phyloP scores from a whole-genome alignment of 2,113 vertebrate genomes.

The Baryphthengus martii region DNA sequence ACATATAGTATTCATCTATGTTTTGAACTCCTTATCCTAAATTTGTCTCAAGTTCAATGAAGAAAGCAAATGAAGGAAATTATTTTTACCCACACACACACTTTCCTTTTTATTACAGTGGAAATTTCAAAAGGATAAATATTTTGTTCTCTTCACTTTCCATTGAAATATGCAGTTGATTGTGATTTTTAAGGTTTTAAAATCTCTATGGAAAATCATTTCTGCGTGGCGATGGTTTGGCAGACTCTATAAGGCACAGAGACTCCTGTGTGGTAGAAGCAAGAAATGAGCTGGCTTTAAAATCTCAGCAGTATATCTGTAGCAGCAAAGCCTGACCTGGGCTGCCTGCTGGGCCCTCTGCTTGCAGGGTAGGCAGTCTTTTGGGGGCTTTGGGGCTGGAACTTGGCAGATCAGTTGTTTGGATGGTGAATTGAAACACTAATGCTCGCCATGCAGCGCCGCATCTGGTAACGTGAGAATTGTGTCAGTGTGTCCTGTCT shows the following conservation, averaged over 20 bases:
- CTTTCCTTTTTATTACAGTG: not conserved
- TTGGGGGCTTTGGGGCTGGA: not conserved
- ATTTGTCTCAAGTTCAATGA: not conserved
- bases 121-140: not conserved
- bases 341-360: fast-evolving
- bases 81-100: not conserved
- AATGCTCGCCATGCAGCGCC: not conserved
- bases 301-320: not conserved
- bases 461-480: not conserved
- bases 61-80: not conserved
- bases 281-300: not conserved
- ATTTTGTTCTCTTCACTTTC: not conserved
- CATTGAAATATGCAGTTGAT: not conserved
- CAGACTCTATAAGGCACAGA: not conserved
- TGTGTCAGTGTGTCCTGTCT: not conserved
- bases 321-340: not conserved
- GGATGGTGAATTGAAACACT: not conserved
- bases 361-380: not conserved
- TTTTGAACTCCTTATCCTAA: not conserved
- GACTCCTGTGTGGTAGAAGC: not conserved
- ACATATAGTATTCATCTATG: not conserved
- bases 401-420: not conserved
- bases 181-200: not conserved
- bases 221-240: not conserved
- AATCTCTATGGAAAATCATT: not conserved